phyloP scores from a whole-genome alignment of 2,113 vertebrate species.

The Lepidothrix coronata region DNA sequence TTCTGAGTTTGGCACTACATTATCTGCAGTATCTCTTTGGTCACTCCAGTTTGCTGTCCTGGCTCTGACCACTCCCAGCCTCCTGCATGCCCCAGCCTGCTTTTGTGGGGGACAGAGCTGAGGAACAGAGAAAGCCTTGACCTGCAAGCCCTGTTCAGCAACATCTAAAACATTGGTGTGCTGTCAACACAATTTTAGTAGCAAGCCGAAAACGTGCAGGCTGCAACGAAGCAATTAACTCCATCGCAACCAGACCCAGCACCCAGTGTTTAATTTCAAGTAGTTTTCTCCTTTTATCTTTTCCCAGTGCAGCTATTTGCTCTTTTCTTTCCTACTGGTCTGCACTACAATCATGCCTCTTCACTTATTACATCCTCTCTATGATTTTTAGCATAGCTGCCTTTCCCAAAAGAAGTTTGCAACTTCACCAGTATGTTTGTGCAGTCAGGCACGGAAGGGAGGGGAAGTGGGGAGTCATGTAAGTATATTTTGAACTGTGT shows the following conservation, averaged over 20 bases:
- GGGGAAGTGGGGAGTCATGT: background rate
- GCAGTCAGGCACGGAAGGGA: background rate
- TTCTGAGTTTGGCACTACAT: background rate
- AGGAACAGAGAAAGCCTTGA: background rate
- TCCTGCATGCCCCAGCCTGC: background rate
- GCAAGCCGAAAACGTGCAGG: rapidly evolving
- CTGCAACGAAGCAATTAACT: background rate
- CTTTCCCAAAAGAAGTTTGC: background rate
- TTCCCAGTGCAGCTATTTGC: background rate
- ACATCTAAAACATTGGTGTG: background rate
- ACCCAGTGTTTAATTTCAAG: slow-evolving; percentile 20
- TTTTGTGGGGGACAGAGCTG: rapidly evolving
- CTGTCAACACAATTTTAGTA: background rate
- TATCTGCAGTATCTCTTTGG: background rate
- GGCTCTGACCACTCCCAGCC: background rate
- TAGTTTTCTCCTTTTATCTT: background rate
- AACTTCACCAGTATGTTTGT: background rate
- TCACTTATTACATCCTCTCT: background rate
- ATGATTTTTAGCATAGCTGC: background rate
- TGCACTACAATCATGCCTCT: background rate
- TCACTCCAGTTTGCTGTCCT: background rate
- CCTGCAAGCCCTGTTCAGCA: background rate
- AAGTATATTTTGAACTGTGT: background rate
- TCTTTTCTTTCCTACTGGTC: background rate
- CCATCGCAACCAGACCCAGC: background rate